Evolutionary conservation across 2,113 vertebrate species (phyloP), one percentile per base, ranked within the genome.

Genomic region (Nothobranchius furzeri): DNA sequence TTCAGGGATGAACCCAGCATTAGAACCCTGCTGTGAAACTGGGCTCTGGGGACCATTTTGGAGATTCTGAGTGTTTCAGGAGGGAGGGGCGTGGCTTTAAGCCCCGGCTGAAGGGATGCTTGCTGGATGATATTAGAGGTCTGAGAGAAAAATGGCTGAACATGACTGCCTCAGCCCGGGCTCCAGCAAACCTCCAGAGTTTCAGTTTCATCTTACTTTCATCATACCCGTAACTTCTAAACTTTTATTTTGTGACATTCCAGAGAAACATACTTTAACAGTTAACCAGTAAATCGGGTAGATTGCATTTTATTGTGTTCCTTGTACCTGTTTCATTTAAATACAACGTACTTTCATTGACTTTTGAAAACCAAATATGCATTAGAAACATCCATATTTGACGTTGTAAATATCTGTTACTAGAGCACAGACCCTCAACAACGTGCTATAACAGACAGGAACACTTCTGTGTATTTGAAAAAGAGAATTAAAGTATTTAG

Each of bases 1-100:
- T 83, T 78, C 7, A 35, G 80, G 84, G 86, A 90, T 89, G 87
- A 90, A 85, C 81, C 75, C 49, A 55, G 87, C 85, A 89, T 93
- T 89, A 89, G 81, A 77, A 83, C 67, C 87, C 84, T 78, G 75
- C 81, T 83, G 81, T 75, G 83, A 79, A 86, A 90, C 85, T 42
- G 58, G 77, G 78, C 65, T 76, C 76, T 55, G n/a, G 53, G 9
- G 78, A 78, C 76, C 35, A n/a, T 85, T 86, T 83, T 73, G 68
- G 77, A 82, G 78, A 78, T 58, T 68, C 70, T 50, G 65, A 69
- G 64, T 69, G 48, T 62, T 75, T 64, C 48, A 70, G 48, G 2
- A n/a, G 55, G 25, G 56, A 45, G 70, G 62, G 49, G 25, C 15
- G 36, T 12, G 52, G 58, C 20, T 68, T 60, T 76, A 64, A 46